These are phyloP conservation scores for Sarcophilus harrisii DNA, from an alignment of 2,797 vertebrate genomes.

Conservation along the genomic window DNA sequence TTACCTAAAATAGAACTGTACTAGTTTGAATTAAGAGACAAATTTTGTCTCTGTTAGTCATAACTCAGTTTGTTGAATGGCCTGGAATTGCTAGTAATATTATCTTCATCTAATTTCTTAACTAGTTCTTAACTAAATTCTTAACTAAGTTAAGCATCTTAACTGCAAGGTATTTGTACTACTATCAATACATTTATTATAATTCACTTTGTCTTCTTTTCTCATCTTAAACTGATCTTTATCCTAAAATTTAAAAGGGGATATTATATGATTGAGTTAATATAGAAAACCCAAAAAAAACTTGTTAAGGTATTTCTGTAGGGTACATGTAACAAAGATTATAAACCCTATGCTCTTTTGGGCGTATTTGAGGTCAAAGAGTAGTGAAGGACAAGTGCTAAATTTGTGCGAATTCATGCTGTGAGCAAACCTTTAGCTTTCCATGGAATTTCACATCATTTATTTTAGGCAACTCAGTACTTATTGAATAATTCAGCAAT, in stretches of 20 bases:
- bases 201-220: background rate
- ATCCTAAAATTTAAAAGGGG: background rate
- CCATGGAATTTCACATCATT: background rate
- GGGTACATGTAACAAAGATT: background rate
- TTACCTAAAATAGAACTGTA: background rate
- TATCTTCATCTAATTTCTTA: background rate
- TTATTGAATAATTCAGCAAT: background rate
- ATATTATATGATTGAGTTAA: background rate
- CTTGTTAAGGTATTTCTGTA: background rate
- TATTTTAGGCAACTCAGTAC: background rate
- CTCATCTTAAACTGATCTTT: background rate
- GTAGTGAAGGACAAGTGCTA: background rate
- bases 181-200: background rate
- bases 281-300: background rate
- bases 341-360: background rate
- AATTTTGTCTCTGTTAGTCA: background rate
- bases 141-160: background rate
- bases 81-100: background rate
- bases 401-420: background rate
- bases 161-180: background rate
- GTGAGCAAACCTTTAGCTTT: background rate
- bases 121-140: background rate
- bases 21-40: background rate
- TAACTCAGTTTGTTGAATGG: background rate
- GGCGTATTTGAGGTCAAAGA: background rate